phyloP scores from a whole-genome alignment of 2,888 invertebrate genomes.

The Seira sanloemensis region DNA sequence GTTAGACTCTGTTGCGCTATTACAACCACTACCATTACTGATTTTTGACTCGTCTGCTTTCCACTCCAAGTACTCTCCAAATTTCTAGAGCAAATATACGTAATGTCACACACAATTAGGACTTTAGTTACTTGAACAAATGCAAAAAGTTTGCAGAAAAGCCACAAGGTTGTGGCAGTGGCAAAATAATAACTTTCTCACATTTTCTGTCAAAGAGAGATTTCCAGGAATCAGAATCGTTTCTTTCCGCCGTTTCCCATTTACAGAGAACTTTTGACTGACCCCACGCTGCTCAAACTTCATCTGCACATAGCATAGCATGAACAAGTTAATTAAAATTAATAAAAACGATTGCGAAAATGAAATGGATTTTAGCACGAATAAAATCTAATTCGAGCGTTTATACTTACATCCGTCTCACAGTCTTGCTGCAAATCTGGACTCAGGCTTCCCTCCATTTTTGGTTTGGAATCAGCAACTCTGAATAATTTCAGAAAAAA shows the following conservation, averaged over 20 bases:
- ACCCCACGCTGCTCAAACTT: constrained; percentile 72
- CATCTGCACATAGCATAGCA: constrained; percentile 56
- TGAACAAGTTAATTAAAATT: constrained; percentile 20
- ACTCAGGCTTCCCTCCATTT: constrained; percentile 51
- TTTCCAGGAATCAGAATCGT: constrained; percentile 69
- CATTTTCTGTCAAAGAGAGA: constrained; percentile 72
- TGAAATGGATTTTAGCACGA: too few relatives aligned
- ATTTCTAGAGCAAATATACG: constrained; percentile 75
- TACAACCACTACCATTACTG: constrained; percentile 40
- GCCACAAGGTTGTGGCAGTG: neutral
- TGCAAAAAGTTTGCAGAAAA: neutral
- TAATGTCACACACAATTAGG: neutral
- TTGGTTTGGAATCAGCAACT: neutral
- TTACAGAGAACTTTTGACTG: constrained; percentile 68
- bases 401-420: constrained; percentile 45
- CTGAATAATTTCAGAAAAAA: neutral
- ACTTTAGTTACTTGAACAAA: neutral
- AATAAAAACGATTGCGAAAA: constrained; percentile 41
- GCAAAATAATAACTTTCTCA: constrained; percentile 22
- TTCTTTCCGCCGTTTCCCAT: constrained; percentile 66
- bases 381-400: neutral
- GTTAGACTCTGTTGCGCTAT: constrained; percentile 35
- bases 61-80: constrained; percentile 87
- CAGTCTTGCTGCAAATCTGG: constrained; percentile 59
- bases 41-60: constrained; percentile 82